Percentiles rank a stretch among this genome's conserved stretches.
Evolutionary conservation across 2,113 vertebrate species (phyloP).

Genomic region (Tyrannus savana): DNA sequence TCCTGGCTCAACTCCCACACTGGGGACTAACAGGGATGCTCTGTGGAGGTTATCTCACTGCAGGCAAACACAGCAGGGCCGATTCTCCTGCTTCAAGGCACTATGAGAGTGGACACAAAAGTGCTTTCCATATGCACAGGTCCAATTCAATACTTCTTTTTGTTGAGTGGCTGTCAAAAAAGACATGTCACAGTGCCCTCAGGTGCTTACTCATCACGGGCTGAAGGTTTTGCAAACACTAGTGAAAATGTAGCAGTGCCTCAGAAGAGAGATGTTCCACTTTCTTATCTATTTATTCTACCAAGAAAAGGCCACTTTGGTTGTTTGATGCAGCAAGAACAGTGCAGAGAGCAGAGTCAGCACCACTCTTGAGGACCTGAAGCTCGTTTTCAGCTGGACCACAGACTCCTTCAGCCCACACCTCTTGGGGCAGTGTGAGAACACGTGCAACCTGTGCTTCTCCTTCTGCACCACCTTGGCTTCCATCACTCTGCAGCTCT

Average conservation of each 20-base stretch:
- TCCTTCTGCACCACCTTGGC: background rate
- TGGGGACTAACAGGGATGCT: background rate
- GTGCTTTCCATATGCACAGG: background rate
- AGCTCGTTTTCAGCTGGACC: background rate
- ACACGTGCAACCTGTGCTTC: background rate
- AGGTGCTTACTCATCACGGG: background rate
- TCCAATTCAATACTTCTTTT: background rate
- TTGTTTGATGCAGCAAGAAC: background rate
- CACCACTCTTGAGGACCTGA: background rate
- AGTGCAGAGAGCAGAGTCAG: background rate
- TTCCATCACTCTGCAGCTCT: background rate
- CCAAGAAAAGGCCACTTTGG: background rate
- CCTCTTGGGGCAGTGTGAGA: background rate
- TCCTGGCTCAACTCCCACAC: background rate
- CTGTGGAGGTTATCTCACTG: background rate
- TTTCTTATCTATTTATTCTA: background rate
- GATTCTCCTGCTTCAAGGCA: background rate
- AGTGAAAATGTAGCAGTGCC: background rate
- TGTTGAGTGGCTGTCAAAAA: background rate
- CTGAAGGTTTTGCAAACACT: background rate
- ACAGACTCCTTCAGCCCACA: background rate
- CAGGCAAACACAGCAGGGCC: background rate
- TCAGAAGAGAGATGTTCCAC: background rate
- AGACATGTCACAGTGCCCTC: background rate
- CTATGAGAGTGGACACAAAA: rapidly evolving